phyloP scores from a whole-genome alignment of 53 echinoderm and acorn worm species.

The Holothuria leucospilota region DNA sequence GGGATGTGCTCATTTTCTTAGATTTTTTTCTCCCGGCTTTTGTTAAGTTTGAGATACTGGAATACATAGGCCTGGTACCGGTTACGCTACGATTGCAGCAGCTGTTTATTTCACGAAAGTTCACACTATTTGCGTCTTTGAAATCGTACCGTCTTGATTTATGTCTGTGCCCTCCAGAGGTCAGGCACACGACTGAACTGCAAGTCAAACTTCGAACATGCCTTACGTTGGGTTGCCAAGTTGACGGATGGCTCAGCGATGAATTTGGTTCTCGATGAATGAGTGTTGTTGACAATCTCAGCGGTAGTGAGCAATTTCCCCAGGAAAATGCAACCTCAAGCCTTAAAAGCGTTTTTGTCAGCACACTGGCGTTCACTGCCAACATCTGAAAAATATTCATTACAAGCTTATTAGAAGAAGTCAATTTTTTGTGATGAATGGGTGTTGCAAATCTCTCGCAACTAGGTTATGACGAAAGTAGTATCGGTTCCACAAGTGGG shows the following conservation, averaged over 20 bases:
- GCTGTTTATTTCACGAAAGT: too few relatives aligned
- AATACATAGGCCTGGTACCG: too few relatives aligned
- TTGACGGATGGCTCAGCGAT: not conserved
- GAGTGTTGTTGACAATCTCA: too few relatives aligned
- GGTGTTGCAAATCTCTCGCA: not conserved
- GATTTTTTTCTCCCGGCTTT: not conserved
- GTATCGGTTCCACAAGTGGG: not conserved
- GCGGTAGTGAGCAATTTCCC: constrained; percentile 38
- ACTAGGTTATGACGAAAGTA: not conserved
- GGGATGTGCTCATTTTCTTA: not conserved
- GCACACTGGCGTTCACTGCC: not conserved
- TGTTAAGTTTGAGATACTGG: too few relatives aligned
- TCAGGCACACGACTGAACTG: not conserved
- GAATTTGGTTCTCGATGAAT: not conserved
- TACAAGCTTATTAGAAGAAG: not conserved
- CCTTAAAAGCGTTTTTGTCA: constrained; percentile 4
- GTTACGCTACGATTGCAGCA: too few relatives aligned
- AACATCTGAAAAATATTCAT: constrained; percentile 34
- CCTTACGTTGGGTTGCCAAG: too few relatives aligned
- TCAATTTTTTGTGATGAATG: not conserved
- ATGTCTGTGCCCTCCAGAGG: not conserved
- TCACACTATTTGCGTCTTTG: not conserved
- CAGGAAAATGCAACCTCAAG: not conserved
- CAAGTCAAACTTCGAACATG: too few relatives aligned
- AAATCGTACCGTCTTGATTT: not conserved